Conservation (phyloP, 2,797 vertebrate genomes). For the Tolypeutes matacus region DNA sequence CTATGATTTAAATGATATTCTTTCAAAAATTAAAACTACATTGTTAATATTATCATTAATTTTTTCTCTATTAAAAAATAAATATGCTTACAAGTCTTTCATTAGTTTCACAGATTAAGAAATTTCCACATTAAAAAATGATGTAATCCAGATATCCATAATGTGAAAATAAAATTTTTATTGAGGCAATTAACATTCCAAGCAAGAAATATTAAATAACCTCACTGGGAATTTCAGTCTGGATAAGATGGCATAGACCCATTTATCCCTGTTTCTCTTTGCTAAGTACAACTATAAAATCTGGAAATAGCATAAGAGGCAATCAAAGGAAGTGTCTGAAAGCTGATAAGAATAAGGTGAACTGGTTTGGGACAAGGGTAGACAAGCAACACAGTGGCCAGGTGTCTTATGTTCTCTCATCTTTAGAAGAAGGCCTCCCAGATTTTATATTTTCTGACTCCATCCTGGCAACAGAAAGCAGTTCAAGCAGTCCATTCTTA, state of each 20-base stretch:
- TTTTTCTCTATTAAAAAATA: neutral
- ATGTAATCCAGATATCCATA: neutral
- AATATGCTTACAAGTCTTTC: neutral
- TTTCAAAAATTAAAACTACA: neutral
- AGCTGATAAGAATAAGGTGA: neutral
- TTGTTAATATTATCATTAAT: neutral
- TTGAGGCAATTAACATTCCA: neutral
- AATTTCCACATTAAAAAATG: neutral
- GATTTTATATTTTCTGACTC: fast-evolving
- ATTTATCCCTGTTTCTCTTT: neutral
- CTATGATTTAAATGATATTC: neutral
- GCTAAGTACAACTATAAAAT: neutral
- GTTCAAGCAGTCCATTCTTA: neutral
- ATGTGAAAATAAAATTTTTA: neutral
- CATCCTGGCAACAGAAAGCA: neutral
- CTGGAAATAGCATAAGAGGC: neutral
- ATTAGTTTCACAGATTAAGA: neutral
- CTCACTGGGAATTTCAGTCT: neutral
- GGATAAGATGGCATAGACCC: neutral
- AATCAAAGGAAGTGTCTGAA: neutral
- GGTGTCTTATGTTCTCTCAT: neutral
- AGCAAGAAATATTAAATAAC: slow-evolving; percentile 8
- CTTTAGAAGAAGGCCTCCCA: neutral
- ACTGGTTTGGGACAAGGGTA: neutral
- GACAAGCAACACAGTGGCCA: neutral